A percentile compares a stretch with the other conserved stretches of the same genome.
These are phyloP conservation scores for Hylaeus volcanicus DNA, from an alignment of 1,140 invertebrate genomes.

Conservation along the genomic window DNA sequence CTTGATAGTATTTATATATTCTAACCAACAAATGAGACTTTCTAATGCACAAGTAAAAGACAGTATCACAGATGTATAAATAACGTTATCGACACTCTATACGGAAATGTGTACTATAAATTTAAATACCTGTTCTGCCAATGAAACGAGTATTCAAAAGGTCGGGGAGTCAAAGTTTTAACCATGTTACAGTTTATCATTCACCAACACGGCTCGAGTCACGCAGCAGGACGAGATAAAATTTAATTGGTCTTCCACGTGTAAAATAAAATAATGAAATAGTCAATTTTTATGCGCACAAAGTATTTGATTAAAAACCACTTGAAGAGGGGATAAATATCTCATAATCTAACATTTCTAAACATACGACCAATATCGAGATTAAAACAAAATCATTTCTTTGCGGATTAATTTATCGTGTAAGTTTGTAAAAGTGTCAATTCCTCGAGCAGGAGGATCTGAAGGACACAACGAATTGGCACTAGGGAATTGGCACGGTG, in stretches of 20 bases:
- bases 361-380: not conserved
- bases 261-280: not conserved
- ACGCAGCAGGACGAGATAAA: not conserved
- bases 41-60: too few relatives aligned
- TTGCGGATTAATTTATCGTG: not conserved
- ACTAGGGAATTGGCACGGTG: too few relatives aligned
- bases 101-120: conserved; percentile 20
- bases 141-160: conserved; percentile 45
- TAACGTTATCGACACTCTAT: conserved; percentile 6
- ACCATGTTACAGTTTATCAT: conserved; percentile 1
- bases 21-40: too few relatives aligned
- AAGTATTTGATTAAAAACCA: not conserved
- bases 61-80: not conserved
- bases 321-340: not conserved
- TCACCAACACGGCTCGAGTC: not conserved
- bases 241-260: not conserved
- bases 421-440: too few relatives aligned
- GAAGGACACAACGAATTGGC: too few relatives aligned
- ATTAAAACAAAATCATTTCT: not conserved
- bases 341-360: too few relatives aligned
- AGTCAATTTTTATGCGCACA: not conserved
- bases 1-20: too few relatives aligned
- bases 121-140: conserved; percentile 43
- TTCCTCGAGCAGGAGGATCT: too few relatives aligned
- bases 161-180: conserved; percentile 41